Base-by-base conservation (phyloP, 2,888 invertebrate species). In the Morpho helenor region DNA sequence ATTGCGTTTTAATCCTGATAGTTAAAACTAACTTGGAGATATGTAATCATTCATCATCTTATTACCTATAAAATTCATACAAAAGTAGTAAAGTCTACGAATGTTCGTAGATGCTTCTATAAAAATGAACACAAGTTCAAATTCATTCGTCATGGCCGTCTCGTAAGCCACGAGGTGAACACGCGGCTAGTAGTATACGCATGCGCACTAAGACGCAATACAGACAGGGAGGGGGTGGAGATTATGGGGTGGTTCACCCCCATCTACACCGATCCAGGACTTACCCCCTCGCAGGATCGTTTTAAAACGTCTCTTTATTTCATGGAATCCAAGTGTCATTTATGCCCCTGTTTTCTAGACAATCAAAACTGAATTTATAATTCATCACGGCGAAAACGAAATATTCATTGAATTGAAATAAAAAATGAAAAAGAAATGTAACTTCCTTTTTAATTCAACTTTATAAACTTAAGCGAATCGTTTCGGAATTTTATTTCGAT, bases 151-250 rank as follows among this genome's bases (percentile, higher is more conserved):
- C 66, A 68, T 69, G 68, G 69, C 65, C 59, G 63, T 61, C 59
- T 59, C 63, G 66, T 62, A 66, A 61, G 67, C 72, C 84, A 87
- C 87, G 87, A 85, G 87, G 84, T 76, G 75, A 82, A 74, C 85
- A 88, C 82, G 87, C 79, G 78, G 82, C 68, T 16, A 64, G 74
- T 79, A 77, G 76, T 76, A 77, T 80, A 82, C 84, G 87, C 88
- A 79, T 84, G 89, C 88, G 89, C 75, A 59, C 62, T 75, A 65
- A 67, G 62, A 42, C 65, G 57, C 51, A 51, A 52, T 54, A 22
- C 43, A 44, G 57, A 59, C 63, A 53, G 56, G n/a, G 57, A 60
- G 65, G 61, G 55, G 64, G 66, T 65, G 57, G 46, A 54, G 60
- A 42, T 54, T 47, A 59, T 48, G 49, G 59, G 60, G 62, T 47